Evolutionary conservation across 64 coral and sea anemone genomes (phyloP), one percentile per base, ranked within the genome.

Genomic region (Montipora sp.): DNA sequence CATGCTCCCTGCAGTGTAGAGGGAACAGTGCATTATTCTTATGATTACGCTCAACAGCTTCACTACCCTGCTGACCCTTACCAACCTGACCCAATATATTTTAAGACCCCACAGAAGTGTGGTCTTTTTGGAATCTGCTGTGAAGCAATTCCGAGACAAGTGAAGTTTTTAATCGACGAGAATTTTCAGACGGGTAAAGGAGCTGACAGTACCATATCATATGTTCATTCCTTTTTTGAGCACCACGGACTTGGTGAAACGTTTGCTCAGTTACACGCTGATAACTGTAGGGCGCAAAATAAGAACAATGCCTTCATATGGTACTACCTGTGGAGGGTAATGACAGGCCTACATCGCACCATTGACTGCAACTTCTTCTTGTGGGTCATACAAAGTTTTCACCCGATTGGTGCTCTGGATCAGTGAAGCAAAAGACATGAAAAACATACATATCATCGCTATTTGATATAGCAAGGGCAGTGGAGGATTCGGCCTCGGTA

Each of bases 261-360:
- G 12, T 10, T 12, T 5, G 22, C 74, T 7, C 23, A 45, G n/a
- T 59, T 87, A 8, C 76, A 87, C 12, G 84, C 75, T 60, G 65
- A 65, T 47, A 76, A 87, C 86, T 93, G 91, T n/a, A 1, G 74
- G 16, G 20, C 58, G 8, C 92, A 93, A 59, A 59, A 59, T 12
- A 59, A 59, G 57, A 59, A 59, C 57, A 24, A 24, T 24, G 24
- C 24, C 24, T 24, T 63, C 59, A 63, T 63, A 63, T 63, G 59
- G 59, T 63, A 63, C 59, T 63, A 63, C 59, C 59, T 63, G 9
- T 63, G 59, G 59, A 63, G 59, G 59, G 9, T 63, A 63, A 63
- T 63, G 59, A 63, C 59, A 63, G 59, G 59, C 0, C 59, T 63
- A 63, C 59, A 63, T 63, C 59, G 14, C 10, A 3, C 59, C 59